Evolutionary conservation across 2,888 invertebrate genomes (phyloP).

Genomic region (Diaperis boleti): DNA sequence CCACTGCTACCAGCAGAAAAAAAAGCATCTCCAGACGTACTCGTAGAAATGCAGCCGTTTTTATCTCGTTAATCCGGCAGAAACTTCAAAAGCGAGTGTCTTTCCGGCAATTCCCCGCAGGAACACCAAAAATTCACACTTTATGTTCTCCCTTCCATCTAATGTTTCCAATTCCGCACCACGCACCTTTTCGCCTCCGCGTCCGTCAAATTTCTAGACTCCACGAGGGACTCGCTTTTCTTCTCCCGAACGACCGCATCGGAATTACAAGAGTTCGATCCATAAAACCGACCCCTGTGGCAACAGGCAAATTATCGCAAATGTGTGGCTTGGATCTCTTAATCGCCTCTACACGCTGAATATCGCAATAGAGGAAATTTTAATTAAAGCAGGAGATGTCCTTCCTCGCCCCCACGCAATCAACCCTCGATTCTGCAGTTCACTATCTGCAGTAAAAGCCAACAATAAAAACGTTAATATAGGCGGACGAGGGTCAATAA

Average conservation of each 20-base stretch:
- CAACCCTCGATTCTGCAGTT: slow-evolving; percentile 10
- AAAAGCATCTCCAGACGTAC: too few species aligned
- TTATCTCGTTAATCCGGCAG: too few species aligned
- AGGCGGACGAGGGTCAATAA: slow-evolving; percentile 26
- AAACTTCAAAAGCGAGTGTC: too few species aligned
- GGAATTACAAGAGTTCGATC: slow-evolving; percentile 1
- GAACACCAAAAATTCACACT: too few species aligned
- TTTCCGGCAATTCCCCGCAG: too few species aligned
- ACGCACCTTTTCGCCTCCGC: not conserved
- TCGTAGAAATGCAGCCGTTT: too few species aligned
- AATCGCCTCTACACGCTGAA: slow-evolving; percentile 2
- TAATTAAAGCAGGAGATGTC: slow-evolving; percentile 10
- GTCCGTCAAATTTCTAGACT: not conserved
- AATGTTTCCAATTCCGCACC: not conserved
- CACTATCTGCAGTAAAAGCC: slow-evolving; percentile 20
- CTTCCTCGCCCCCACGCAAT: not conserved
- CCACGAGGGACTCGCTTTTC: slow-evolving; percentile 1
- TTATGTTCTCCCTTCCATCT: not conserved
- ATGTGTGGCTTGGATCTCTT: not conserved
- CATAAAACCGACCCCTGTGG: slow-evolving; percentile 3
- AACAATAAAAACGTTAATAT: slow-evolving; percentile 33
- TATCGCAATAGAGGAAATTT: slow-evolving; percentile 16
- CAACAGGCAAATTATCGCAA: slow-evolving; percentile 8
- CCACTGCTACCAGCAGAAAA: too few species aligned
- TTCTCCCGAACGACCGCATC: slow-evolving; percentile 2